Evolutionary conservation across 1,140 invertebrate genomes (phyloP).

Genomic region (Heliothis virescens): DNA sequence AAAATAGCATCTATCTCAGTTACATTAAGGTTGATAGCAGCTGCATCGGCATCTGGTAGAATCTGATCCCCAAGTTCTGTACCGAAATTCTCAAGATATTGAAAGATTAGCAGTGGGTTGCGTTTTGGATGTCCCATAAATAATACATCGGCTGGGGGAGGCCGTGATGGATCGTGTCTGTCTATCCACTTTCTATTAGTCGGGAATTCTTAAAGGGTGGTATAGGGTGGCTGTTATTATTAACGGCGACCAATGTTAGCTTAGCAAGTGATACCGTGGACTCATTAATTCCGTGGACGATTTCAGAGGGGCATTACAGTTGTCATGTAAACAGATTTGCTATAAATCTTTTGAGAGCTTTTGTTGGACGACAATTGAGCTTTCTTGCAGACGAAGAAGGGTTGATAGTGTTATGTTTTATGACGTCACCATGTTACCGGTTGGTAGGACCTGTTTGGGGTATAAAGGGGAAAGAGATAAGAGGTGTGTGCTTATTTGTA

Average conservation of each 20-base stretch:
- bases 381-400: conserved; percentile 23
- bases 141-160: conserved; percentile 82
- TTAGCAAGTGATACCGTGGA: conserved; percentile 74
- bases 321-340: conserved; percentile 64
- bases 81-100: conserved; percentile 83
- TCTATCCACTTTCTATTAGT: conserved; percentile 84
- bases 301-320: conserved; percentile 53
- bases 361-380: conserved; percentile 40
- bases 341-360: conserved; percentile 50
- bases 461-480: neutral
- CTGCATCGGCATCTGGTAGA: conserved; percentile 58
- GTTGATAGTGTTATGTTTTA: conserved; percentile 40
- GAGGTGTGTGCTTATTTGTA: neutral
- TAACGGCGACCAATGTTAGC: conserved; percentile 79
- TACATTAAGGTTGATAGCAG: conserved; percentile 56
- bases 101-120: conserved; percentile 83
- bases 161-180: conserved; percentile 84
- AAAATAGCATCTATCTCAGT: conserved; percentile 58
- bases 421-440: conserved; percentile 2
- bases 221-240: conserved; percentile 77
- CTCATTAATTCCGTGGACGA: conserved; percentile 66
- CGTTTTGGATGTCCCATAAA: conserved; percentile 82
- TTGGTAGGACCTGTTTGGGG: neutral
- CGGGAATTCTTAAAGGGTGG: conserved; percentile 84
- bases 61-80: conserved; percentile 69